Conservation (phyloP, 1,140 invertebrate species). For the Paraescarpia echinospica region DNA sequence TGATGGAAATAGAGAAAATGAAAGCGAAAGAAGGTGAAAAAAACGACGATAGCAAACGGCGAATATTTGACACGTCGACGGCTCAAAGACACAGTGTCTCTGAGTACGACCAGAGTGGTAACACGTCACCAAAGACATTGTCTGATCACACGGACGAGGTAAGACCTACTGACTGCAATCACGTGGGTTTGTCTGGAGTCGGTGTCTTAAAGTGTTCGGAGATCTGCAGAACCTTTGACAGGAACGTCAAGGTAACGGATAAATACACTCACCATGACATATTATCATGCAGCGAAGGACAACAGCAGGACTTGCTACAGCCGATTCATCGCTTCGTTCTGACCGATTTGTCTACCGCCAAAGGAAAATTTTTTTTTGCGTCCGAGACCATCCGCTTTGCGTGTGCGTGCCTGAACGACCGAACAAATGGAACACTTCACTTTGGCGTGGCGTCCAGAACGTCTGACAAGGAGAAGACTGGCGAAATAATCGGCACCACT, state of each 20-base stretch:
- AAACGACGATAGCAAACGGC: background rate
- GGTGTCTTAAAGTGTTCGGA: background rate
- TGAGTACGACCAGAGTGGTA: background rate
- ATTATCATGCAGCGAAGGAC: background rate
- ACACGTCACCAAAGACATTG: background rate
- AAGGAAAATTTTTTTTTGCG: background rate
- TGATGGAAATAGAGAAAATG: background rate
- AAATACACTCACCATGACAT: background rate
- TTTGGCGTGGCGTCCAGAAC: slow-evolving; percentile 16
- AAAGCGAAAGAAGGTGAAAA: background rate
- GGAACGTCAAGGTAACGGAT: background rate
- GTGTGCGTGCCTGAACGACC: slow-evolving; percentile 21
- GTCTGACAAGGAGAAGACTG: background rate
- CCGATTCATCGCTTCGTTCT: background rate
- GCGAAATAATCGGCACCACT: background rate
- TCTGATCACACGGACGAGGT: background rate
- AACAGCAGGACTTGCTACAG: background rate
- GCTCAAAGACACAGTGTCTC: background rate
- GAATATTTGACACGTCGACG: too few relatives aligned
- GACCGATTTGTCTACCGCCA: background rate
- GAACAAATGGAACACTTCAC: slow-evolving; percentile 24
- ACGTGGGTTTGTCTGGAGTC: background rate
- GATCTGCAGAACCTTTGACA: background rate
- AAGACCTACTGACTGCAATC: background rate
- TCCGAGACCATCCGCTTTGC: background rate